These are phyloP conservation scores for Aeoliscus strigatus DNA, from an alignment of 2,797 vertebrate genomes.

Conservation along the genomic window DNA sequence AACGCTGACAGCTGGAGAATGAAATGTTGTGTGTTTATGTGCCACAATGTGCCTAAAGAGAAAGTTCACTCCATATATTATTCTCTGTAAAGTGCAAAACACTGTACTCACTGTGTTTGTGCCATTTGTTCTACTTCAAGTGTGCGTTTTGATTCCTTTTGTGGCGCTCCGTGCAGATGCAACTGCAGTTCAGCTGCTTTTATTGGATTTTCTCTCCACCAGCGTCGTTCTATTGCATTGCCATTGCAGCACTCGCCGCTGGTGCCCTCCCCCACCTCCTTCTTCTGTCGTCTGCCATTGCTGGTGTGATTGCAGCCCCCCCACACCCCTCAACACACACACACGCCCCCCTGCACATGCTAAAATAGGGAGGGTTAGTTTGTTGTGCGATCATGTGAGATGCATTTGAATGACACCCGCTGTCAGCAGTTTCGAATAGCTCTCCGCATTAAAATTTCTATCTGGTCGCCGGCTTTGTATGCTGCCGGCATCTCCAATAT, in stretches of 20 bases:
- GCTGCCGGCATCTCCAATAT: constrained; percentile 46
- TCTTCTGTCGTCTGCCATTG: constrained; percentile 32
- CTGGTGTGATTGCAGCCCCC: constrained; percentile 32
- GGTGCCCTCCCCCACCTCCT: constrained; percentile 19
- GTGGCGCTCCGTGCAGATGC: neutral
- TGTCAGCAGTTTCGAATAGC: constrained; percentile 58
- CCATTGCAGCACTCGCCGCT: constrained; percentile 27
- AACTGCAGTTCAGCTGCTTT: constrained; percentile 4
- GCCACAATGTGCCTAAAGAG: constrained; percentile 34
- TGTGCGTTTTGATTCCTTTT: constrained; percentile 11
- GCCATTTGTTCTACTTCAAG: constrained; percentile 8
- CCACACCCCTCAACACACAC: too few species aligned
- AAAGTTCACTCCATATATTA: constrained; percentile 38
- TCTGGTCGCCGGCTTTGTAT: constrained; percentile 37
- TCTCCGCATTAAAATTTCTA: constrained; percentile 44
- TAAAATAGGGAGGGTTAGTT: constrained; percentile 35
- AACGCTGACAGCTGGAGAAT: constrained; percentile 69
- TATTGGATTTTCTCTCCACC: constrained; percentile 18
- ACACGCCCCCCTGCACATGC: constrained; percentile 18
- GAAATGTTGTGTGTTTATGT: constrained; percentile 37
- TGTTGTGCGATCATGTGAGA: constrained; percentile 46
- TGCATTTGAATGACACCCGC: constrained; percentile 56
- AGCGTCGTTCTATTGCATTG: constrained; percentile 34
- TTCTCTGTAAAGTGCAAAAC: constrained; percentile 50
- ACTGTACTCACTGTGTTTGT: constrained; percentile 1